Conservation (phyloP, 2,113 vertebrate genomes). For the Mixornis gularis region DNA sequence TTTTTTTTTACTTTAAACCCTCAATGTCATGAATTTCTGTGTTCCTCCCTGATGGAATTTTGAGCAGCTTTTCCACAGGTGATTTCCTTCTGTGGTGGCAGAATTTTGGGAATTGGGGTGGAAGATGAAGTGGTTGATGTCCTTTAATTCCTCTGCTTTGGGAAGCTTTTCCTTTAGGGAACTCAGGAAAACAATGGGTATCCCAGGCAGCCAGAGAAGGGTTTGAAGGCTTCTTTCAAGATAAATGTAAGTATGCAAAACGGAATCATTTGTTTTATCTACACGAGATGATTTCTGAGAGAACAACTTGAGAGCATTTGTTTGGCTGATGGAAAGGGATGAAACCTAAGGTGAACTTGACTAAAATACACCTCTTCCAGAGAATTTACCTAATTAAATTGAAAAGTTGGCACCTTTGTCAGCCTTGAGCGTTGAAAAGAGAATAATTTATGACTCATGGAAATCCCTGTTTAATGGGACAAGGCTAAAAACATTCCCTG, state of each 20-base stretch:
- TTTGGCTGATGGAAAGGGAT: not conserved
- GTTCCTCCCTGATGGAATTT: not conserved
- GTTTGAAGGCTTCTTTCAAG: not conserved
- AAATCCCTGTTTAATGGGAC: not conserved
- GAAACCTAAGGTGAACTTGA: not conserved
- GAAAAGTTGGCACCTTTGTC: constrained; percentile 3
- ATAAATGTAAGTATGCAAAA: not conserved
- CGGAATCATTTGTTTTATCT: not conserved
- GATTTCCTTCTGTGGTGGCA: not conserved
- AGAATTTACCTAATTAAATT: constrained; percentile 32
- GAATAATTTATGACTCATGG: not conserved
- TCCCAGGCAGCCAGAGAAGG: not conserved
- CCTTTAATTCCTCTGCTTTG: not conserved
- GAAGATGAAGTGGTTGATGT: not conserved
- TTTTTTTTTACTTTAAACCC: not conserved
- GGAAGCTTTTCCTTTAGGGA: not conserved
- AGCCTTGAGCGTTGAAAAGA: not conserved
- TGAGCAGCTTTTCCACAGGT: not conserved
- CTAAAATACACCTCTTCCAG: not conserved
- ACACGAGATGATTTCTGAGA: not conserved
- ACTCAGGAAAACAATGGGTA: not conserved
- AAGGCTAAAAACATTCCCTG: not conserved
- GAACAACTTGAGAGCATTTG: not conserved
- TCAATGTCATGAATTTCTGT: fast-evolving
- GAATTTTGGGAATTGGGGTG: not conserved